Percentiles rank a stretch among this genome's conserved stretches.
phyloP scores from a whole-genome alignment of 2,113 vertebrate genomes.

The western clawed frog (Xenopus tropicalis) region UCB_Xtro_10.0 CM004444.2:40015501-40016000 shows the following conservation, averaged over 20 bases:
- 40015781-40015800: neutral
- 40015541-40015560: no score
- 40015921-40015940: no score
- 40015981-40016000: no score
- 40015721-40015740: neutral
- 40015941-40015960: no score
- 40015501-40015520: no score
- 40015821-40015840: no score
- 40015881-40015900: no score
- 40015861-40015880: no score
- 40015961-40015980: no score
- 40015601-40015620: neutral
- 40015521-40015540: no score
- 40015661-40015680: neutral
- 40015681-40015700: slow-evolving; percentile 1
- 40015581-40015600: neutral
- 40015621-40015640: slow-evolving; percentile 1
- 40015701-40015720: neutral
- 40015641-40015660: neutral
- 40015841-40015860: no score
- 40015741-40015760: slow-evolving; percentile 1
- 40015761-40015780: neutral
- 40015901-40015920: no score
- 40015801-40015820: neutral
- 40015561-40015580: neutral